Evolutionary conservation across 2,888 invertebrate genomes (phyloP), one percentile per base, ranked within the genome.

Genomic region (Deroplatys truncata): DNA sequence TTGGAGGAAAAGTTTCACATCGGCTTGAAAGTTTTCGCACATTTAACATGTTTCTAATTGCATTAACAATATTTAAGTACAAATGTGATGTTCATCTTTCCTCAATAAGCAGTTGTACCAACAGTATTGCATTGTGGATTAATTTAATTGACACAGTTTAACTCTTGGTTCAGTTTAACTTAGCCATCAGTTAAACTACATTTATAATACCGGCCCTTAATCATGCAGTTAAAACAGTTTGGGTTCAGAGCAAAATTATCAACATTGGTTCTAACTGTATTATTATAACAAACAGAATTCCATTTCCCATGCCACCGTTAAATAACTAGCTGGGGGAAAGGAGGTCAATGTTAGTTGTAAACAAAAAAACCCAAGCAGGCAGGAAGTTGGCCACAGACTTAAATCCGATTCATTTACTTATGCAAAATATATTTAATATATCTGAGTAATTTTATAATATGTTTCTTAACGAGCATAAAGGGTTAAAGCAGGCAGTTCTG

Each of bases 291-390:
- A 83, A 87, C 82, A 87, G n/a, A 82, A 83, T 56, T 84, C 82
- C 85, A 90, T 85, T 88, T 90, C 90, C 90, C 90, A 90, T 90
- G 90, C 90, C 90, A 90, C 90, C 89, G 84, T 89, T 72, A 88
- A 88, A 89, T 90, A 89, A 82, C 89, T 86, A 90, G 90, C 88
- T 31, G 89, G 90, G 89, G 86, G 83, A 84, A 84, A 82, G 29
- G 28, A 84, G 82, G 85, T 29, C 84, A 86, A 86, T 88, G 90
- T 90, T 90, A 89, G 90, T 90, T 88, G 43, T 82, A 87, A 88
- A 90, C 86, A 88, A 85, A 88, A 82, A 84, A 89, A 89, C 88
- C 88, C 89, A 90, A 89, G 90, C 90, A 90, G 90, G 90, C 90
- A 90, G 90, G 90, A 90, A 90, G 90, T 89, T 88, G 82, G 83